Evolutionary conservation across 1,140 invertebrate species (phyloP), one percentile per base, ranked within the genome.

Genomic region (Anagrus nilaparvatae): DNA sequence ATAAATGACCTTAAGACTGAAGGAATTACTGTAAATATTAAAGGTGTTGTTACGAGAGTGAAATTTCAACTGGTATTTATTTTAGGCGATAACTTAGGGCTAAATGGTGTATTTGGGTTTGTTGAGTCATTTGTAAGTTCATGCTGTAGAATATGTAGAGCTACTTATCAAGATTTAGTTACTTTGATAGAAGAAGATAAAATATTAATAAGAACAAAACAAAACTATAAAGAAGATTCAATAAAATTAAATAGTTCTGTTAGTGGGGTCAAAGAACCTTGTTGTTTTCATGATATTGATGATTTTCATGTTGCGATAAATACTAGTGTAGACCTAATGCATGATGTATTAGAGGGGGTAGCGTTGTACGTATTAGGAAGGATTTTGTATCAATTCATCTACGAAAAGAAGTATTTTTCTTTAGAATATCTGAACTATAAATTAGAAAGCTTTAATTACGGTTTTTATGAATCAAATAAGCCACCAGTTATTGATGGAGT

Each of bases 271-370:
- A 50, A 43, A 40, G 44, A 46, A 47, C 20, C 8, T 3, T 50
- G 44, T 23, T 20, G 28, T 40, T 46, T 20, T 13, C 29, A 50
- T 37, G 25, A 28, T 39, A 7, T 47, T 13, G 6, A 32, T 9
- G 21, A 40, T 39, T 50, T 47, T 44, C 48, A 50, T 40, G 27
- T 47, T 13, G 40, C 31, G 8, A 19, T 33, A 18, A 47, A 50
- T 43, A 35, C 34, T 32, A 23, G 29, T 36, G 44, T 47, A 5
- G 44, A 49, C 27, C 32, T 42, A 13, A 46, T 46, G 44, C 43
- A 37, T 31, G 47, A 49, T 17, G 5, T 49, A 6, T 43, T 46
- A 18, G 48, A 49, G 24, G 44, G 44, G 4, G 31, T 46, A 19
- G 36, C 40, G 21, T 5, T 27, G 3, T 48, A 48, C 29, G 41